Evolutionary conservation across 2,888 invertebrate species (phyloP), one percentile per base, ranked within the genome.

Genomic region (Trachelus troglodyta): DNA sequence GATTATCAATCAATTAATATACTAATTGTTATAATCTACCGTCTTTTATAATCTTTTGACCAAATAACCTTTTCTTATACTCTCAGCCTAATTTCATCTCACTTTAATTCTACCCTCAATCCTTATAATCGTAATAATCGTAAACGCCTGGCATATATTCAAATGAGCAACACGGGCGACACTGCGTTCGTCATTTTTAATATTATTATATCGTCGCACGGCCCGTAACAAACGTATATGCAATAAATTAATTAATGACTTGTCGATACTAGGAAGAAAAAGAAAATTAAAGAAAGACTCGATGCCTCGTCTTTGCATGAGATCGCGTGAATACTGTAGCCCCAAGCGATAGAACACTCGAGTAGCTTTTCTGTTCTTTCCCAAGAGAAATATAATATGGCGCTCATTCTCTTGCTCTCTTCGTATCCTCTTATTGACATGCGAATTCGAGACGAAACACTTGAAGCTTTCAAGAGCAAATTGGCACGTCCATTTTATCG

Each of bases 271-370:
- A 33, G 71, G 23, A 23, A 31, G 23, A 71, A 71, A 71, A 71
- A 30, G 69, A 34, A 11, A 71, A 71, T 71, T 31, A 31, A 33
- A 71, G 33, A 71, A 71, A 31, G n/a, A 71, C 71, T 31, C 71
- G 71, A 71, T 15, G 71, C 71, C 71, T 34, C 71, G 33, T 71
- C 33, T 31, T 71, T 31, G 33, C 71, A 82, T 85, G 85, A 86
- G 85, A 85, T 85, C 86, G 82, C 85, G 76, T 81, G 81, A 85
- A 85, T 85, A 85, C 85, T 85, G 85, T 83, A 82, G 81, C 82
- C 81, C 81, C 77, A 85, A 85, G 81, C 82, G 33, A 80, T 78
- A 81, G 79, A 83, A 80, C 81, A 85, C 83, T 81, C 80, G 78
- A 83, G 83, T 83, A 56, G 56, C 23, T 56, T 23, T 56, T 40